phyloP scores from a whole-genome alignment of 2,888 invertebrate species.

The Parnassius apollo region DNA sequence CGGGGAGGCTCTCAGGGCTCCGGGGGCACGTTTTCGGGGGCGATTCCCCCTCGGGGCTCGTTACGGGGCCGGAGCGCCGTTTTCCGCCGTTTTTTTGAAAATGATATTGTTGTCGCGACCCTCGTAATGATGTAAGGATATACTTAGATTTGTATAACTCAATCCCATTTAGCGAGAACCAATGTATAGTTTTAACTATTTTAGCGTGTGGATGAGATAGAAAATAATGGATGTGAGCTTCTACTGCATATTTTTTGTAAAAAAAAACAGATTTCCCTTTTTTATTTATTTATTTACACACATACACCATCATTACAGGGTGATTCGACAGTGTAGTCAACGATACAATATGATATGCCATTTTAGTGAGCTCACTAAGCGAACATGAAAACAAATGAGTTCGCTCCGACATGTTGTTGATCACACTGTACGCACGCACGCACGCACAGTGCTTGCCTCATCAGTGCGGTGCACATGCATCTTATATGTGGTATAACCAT shows the following conservation, averaged over 20 bases:
- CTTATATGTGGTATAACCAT: too few relatives aligned
- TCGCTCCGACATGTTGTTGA: too few relatives aligned
- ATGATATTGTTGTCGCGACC: conserved; percentile 53
- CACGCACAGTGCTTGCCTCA: too few relatives aligned
- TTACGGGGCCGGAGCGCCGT: conserved; percentile 35
- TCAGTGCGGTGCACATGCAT: too few relatives aligned
- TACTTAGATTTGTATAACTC: conserved; percentile 37
- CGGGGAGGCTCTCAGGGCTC: conserved; percentile 29
- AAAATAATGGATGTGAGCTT: not conserved
- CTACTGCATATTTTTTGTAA: not conserved
- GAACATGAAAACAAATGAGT: too few relatives aligned
- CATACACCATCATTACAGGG: too few relatives aligned
- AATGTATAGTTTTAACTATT: conserved; percentile 40
- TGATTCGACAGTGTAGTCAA: too few relatives aligned
- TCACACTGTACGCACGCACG: too few relatives aligned
- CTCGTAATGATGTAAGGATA: conserved; percentile 47
- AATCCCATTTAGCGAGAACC: conserved; percentile 39
- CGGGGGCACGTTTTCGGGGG: conserved; percentile 33
- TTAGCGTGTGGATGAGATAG: not conserved
- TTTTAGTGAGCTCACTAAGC: too few relatives aligned
- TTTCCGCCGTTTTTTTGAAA: conserved; percentile 50
- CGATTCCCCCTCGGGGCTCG: conserved; percentile 38
- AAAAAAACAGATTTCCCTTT: not conserved
- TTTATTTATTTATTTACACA: too few relatives aligned
- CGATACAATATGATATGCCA: too few relatives aligned